Conservation (phyloP, 2,113 vertebrate genomes). For the Crotalus tigris region DNA sequence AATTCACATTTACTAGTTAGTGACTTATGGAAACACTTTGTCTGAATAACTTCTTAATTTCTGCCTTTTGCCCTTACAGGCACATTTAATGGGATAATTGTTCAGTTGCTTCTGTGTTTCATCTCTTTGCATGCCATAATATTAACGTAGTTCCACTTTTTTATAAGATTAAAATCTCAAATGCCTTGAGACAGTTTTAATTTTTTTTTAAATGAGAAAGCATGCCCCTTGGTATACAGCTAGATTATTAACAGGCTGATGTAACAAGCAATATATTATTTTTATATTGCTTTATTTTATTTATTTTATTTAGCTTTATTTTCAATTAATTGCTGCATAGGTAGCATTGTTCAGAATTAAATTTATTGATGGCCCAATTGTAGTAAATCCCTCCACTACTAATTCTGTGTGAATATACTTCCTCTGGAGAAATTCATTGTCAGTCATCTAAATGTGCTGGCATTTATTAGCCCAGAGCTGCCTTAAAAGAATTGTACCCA, state of each 20-base stretch:
- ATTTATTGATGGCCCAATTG: conserved; percentile 29
- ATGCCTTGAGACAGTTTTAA: background rate
- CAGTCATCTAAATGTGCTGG: background rate
- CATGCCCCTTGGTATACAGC: background rate
- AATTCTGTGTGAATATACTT: conserved; percentile 60
- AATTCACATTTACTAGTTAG: background rate
- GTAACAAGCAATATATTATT: background rate
- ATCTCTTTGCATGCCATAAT: background rate
- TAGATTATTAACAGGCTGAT: background rate
- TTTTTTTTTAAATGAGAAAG: background rate
- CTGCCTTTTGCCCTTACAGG: background rate
- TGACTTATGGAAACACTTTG: background rate
- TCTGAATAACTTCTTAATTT: background rate
- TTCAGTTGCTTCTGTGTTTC: background rate
- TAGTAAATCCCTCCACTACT: conserved; percentile 35
- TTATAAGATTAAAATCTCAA: background rate
- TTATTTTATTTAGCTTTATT: background rate
- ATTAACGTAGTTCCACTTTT: background rate
- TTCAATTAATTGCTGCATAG: conserved; percentile 7
- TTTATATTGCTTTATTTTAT: no score
- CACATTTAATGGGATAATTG: background rate
- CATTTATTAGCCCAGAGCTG: background rate
- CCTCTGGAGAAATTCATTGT: conserved; percentile 23
- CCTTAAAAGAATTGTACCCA: background rate
- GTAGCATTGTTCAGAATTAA: conserved; percentile 31